Evolutionary conservation across 2,797 vertebrate species (phyloP), one percentile per base, ranked within the genome.

Genomic region (Myiotriccus ornatus): DNA sequence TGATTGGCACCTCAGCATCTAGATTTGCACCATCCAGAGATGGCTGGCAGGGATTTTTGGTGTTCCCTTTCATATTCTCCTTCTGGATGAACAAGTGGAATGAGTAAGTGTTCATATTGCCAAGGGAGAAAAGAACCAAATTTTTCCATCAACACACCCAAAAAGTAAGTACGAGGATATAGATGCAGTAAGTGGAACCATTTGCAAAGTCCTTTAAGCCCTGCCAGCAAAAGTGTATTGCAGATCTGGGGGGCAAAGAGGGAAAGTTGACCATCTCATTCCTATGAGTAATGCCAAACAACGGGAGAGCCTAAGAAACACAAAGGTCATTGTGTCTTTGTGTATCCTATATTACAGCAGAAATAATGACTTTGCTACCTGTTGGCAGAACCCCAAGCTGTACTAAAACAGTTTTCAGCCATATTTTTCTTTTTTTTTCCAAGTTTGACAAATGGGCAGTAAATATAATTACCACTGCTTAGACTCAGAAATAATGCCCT

Each of bases 401-500:
- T 71, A 95, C 87, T 96, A 87, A 75, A 92, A 67, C 1, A 9
- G 77, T 94, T 94, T 94, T 94, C 81, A 90, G 84, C 83, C 35
- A 55, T 84, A 71, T 96, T 85, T 63, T 67, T 28, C 13, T 84
- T 91, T 86, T 90, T 92, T 68, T 68, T 67, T 62, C 17, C 77
- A 91, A 83, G n/a, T 46, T 64, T 93, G 25, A 85, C 44, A 82
- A 93, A 86, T 52, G 91, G 74, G 56, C 46, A 73, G 60, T 70
- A 93, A 95, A 94, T 89, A 93, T 90, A 96, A 95, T 97, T 96
- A 97, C 50, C 55, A 28, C 79, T 90, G 68, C 60, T 94, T 88
- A 83, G 60, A 90, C 85, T 96, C 90, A 94, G 71, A 89, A 93
- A 97, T 86, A 94, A 81, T 90, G 60, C 70, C 95, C 77, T 27